Conservation (phyloP, 2,113 vertebrate genomes). For the Nymphicus hollandicus region DNA sequence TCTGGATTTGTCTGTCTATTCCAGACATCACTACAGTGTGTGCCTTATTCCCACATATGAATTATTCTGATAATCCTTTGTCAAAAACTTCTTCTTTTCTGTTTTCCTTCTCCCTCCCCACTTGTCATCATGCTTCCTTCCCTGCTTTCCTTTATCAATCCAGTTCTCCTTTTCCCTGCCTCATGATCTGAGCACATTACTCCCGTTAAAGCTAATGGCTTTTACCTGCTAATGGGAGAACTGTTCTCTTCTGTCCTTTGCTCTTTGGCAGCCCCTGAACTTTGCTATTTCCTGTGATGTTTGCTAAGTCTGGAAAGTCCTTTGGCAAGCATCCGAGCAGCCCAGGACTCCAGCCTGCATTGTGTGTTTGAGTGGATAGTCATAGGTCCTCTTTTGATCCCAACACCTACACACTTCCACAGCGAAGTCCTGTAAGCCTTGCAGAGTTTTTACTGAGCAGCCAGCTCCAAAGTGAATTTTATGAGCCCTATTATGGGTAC, state of each 20-base stretch:
- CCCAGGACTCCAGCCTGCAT: not conserved
- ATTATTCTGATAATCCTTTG: not conserved
- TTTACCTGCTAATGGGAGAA: constrained; percentile 50
- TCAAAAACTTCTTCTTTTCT: not conserved
- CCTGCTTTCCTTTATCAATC: not conserved
- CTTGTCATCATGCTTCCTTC: not conserved
- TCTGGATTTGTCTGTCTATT: not conserved
- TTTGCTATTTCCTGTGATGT: constrained; percentile 33
- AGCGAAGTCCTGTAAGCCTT: not conserved
- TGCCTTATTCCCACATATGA: not conserved
- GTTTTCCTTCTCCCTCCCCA: not conserved
- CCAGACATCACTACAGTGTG: not conserved
- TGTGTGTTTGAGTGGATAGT: not conserved
- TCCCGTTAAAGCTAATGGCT: not conserved
- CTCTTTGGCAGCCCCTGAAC: constrained; percentile 17
- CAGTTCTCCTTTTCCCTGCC: not conserved
- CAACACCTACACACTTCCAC: not conserved
- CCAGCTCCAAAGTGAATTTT: not conserved
- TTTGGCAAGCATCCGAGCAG: not conserved
- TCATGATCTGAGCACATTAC: not conserved
- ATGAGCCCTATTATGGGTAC: not conserved
- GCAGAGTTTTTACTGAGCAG: not conserved
- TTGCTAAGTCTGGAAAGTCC: constrained; percentile 24
- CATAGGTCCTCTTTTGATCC: not conserved
- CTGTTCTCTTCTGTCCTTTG: constrained; percentile 10